A percentile compares a stretch with the other conserved stretches of the same genome.
These are phyloP conservation scores for Zoanthus sansibaricus DNA, from an alignment of 92 coral and sea anemone species.

Conservation along the genomic window DNA sequence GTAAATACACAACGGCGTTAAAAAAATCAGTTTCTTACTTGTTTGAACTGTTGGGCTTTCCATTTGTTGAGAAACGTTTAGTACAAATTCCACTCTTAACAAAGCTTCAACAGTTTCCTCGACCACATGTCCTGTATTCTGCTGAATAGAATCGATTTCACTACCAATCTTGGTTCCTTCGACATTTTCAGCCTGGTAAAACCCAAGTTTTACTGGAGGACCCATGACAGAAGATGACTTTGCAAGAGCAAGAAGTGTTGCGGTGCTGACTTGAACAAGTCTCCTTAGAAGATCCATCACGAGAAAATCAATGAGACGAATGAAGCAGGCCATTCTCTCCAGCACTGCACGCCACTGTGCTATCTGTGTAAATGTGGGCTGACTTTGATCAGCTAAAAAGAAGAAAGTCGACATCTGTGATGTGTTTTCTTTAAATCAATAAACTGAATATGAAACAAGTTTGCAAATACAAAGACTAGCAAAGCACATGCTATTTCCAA, in stretches of 20 bases:
- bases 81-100: constrained; percentile 76
- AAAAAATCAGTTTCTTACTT: background rate
- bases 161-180: background rate
- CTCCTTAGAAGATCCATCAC: constrained; percentile 92
- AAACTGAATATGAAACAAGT: background rate
- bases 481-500: background rate
- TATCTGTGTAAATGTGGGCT: constrained; percentile 78
- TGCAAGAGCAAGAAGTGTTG: constrained; percentile 83
- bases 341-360: constrained; percentile 96
- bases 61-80: constrained; percentile 66
- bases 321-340: constrained; percentile 77
- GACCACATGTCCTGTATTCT: constrained; percentile 40
- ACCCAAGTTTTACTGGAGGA: constrained; percentile 57
- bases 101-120: constrained; percentile 70
- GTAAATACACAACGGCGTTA: too few relatives aligned
- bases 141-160: constrained; percentile 47
- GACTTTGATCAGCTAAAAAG: background rate
- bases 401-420: background rate
- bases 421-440: background rate
- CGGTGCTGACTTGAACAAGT: constrained; percentile 80
- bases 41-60: constrained; percentile 20
- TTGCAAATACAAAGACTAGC: background rate
- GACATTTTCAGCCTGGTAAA: constrained; percentile 29
- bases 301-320: constrained; percentile 87
- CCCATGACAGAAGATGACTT: constrained; percentile 64